A percentile compares a stretch with the other conserved stretches of the same genome.
Evolutionary conservation across 2,797 vertebrate genomes (phyloP).

Genomic region (Serranus cabrilla): DNA sequence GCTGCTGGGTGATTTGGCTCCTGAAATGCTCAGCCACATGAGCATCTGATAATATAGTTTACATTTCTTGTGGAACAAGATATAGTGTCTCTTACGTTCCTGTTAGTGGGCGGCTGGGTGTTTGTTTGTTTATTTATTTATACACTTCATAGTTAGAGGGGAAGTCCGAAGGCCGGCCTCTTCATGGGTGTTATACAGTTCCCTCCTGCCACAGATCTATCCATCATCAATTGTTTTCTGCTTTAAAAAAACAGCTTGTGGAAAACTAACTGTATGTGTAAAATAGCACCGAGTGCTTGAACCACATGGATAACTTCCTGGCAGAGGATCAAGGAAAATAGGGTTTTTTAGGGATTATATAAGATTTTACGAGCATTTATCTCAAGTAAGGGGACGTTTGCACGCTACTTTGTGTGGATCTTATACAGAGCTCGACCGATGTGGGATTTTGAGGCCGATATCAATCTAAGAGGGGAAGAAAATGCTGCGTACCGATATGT

Average conservation of each 20-base stretch:
- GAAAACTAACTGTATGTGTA: background rate
- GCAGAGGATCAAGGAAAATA: too few species aligned
- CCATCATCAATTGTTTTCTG: too few species aligned
- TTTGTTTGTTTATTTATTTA: background rate
- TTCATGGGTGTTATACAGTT: too few species aligned
- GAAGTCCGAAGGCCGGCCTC: too few species aligned
- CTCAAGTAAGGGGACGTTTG: background rate
- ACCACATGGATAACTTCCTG: background rate
- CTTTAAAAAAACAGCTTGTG: too few species aligned
- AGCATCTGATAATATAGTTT: background rate
- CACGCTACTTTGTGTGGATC: background rate
- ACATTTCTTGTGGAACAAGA: slow-evolving; percentile 4
- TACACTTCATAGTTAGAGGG: too few species aligned
- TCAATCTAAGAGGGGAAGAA: too few species aligned
- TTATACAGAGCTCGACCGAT: too few species aligned
- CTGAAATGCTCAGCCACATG: background rate
- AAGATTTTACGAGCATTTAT: background rate
- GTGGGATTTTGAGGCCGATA: too few species aligned
- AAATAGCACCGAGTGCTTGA: background rate
- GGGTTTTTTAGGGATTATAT: background rate
- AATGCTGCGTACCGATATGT: too few species aligned
- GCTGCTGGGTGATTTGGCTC: background rate
- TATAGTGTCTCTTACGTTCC: background rate
- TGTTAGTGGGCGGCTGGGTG: background rate
- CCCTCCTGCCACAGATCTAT: too few species aligned